phyloP scores from a whole-genome alignment of 2,797 vertebrate genomes.

The Ibycter americanus region DNA sequence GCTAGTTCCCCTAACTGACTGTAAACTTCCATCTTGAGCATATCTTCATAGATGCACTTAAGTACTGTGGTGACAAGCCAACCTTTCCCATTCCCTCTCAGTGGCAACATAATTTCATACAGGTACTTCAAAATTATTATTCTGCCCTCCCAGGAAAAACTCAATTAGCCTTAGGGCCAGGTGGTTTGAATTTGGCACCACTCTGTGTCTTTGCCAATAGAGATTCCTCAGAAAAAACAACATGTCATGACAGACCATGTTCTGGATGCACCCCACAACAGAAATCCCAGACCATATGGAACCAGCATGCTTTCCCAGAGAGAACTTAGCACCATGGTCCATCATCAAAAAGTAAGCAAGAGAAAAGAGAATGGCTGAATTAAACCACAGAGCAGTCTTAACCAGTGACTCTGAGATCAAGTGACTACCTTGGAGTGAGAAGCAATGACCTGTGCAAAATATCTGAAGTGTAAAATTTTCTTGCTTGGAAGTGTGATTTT shows the following conservation, averaged over 20 bases:
- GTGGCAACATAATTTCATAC: constrained; percentile 9
- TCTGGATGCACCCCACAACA: constrained; percentile 42
- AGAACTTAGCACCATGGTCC: constrained; percentile 24
- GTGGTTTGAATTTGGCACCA: constrained; percentile 54
- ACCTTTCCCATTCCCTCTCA: background rate
- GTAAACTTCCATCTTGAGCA: background rate
- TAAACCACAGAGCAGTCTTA: constrained; percentile 14
- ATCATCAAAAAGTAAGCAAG: constrained; percentile 27
- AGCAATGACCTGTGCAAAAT: constrained; percentile 1
- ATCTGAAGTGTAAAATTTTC: background rate
- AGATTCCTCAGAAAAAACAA: constrained; percentile 28
- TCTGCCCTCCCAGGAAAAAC: constrained; percentile 36
- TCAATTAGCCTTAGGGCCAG: constrained; percentile 44
- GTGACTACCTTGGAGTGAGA: background rate
- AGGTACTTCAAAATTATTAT: constrained; percentile 41
- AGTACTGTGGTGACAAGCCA: background rate
- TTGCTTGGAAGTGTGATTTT: background rate
- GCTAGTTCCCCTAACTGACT: background rate
- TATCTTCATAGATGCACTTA: background rate
- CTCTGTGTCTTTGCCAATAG: background rate
- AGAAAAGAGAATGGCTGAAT: constrained; percentile 38
- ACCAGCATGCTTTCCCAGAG: constrained; percentile 43
- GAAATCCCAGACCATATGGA: constrained; percentile 63
- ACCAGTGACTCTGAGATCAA: background rate
- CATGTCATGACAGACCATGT: constrained; percentile 52